phyloP scores from a whole-genome alignment of 2,888 invertebrate species.

The Campoletis raptor region DNA sequence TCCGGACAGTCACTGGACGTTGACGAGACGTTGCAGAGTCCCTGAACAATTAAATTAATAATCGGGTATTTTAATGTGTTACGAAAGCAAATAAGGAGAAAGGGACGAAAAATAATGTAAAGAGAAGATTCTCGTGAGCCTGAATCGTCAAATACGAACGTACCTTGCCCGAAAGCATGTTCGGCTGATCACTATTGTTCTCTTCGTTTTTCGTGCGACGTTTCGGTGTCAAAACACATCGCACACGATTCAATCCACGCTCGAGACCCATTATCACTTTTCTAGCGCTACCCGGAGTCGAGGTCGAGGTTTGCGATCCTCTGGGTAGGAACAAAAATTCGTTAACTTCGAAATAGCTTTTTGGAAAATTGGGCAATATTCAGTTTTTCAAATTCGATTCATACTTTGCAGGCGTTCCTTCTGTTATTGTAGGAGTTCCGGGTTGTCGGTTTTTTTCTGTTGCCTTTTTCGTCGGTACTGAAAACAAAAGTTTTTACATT shows the following conservation, averaged over 20 bases:
- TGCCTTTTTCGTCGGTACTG: constrained; percentile 78
- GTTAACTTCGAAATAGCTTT: not conserved
- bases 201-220: constrained; percentile 82
- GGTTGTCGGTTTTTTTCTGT: constrained; percentile 72
- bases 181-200: constrained; percentile 82
- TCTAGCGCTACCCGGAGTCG: constrained; percentile 86
- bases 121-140: constrained; percentile 23
- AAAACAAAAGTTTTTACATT: constrained; percentile 26
- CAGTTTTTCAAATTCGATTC: not conserved
- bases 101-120: constrained; percentile 1
- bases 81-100: constrained; percentile 50
- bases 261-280: constrained; percentile 90
- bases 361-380: not conserved
- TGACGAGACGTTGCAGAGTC: constrained; percentile 90
- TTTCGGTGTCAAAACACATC: constrained; percentile 90
- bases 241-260: constrained; percentile 88
- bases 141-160: constrained; percentile 31
- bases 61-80: constrained; percentile 61
- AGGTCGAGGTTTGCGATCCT: constrained; percentile 74
- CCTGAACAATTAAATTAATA: constrained; percentile 83
- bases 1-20: constrained; percentile 89
- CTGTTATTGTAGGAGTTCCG: constrained; percentile 73
- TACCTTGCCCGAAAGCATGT: constrained; percentile 86
- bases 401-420: constrained; percentile 41
- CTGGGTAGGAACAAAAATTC: constrained; percentile 66